Percentiles rank a stretch among this genome's conserved stretches.
phyloP scores from a whole-genome alignment of 2,113 vertebrate species.

The human region DNA sequence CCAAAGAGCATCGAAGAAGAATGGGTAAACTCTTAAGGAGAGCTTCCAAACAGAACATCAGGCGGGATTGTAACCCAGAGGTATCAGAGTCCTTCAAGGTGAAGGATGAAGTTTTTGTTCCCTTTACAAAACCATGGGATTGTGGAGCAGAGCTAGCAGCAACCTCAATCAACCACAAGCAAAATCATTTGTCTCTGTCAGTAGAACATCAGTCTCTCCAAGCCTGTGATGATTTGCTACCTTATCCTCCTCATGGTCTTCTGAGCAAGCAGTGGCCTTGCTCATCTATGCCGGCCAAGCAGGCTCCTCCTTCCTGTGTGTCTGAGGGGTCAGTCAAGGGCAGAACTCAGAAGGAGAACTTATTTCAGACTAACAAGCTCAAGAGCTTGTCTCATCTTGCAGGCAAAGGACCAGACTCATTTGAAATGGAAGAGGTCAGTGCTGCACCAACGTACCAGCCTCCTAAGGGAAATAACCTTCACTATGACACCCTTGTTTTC shows the following conservation, averaged over 20 bases:
- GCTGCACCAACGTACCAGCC: rapidly evolving
- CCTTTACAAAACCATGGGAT: background rate
- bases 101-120: background rate
- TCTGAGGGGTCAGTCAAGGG: constrained; percentile 54
- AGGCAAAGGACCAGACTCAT: constrained; percentile 73
- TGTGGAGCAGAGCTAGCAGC: background rate
- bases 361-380: constrained; percentile 37
- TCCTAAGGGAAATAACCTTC: background rate
- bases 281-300: background rate
- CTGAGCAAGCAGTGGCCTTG: background rate
- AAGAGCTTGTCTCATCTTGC: constrained; percentile 17
- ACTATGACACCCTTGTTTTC: background rate
- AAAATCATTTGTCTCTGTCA: background rate
- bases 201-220: background rate
- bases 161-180: background rate
- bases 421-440: constrained; percentile 85
- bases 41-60: constrained; percentile 48
- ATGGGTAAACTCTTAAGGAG: constrained; percentile 71
- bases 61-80: background rate
- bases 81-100: background rate
- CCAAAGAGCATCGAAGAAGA: constrained; percentile 41
- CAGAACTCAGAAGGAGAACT: background rate
- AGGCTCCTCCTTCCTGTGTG: background rate
- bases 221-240: background rate
- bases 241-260: background rate